Base-by-base conservation (phyloP, 92 coral and sea anemone genomes). In the Meandrina meandrites region DNA sequence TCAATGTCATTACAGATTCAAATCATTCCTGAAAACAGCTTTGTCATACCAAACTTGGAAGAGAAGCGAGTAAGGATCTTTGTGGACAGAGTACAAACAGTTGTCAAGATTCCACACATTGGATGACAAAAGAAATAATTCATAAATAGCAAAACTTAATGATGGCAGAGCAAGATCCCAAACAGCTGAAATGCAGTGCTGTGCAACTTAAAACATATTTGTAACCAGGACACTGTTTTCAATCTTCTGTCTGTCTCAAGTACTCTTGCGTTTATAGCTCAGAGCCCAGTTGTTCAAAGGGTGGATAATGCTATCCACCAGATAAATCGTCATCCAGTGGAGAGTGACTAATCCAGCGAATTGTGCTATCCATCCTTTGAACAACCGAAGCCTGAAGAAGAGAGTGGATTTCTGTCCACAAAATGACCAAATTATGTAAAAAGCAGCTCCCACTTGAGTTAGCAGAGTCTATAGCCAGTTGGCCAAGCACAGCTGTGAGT, bases 11-110 rank as follows among this genome's bases (percentile, higher is more conserved):
- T 73, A 30, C 81, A 94, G 98, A 94, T 94, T 69, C 95, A 94
- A 76, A 94, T 94, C 24, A 93, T 94, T 86, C 98, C 98, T 68
- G 90, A 92, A 77, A 90, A 94, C 88, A 90, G 94, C 75, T 89
- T 93, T 76, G 93, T 93, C 58, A 78, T 83, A 62, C 72, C 42
- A 54, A 75, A 74, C 35, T 89, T 88, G 67, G 93, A 90, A 24
- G 94, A 88, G 77, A 94, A 91, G 47, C 78, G 98, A 82, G 98
- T 94, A 50, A 90, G 98, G 70, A 85, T 94, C 51, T 89, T 91
- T 84, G 96, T 94, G 37, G 91, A 93, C 79, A 78, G 92, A 40
- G 78, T 54, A 68, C 95, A 93, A 86, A 89, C 66, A 82, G 94
- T 94, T 13, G 85, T 89, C 1, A 79, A 76, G 76, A 89, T 76